phyloP scores from a whole-genome alignment of 2,113 vertebrate genomes.

The Nothobranchius kuhntae region DNA sequence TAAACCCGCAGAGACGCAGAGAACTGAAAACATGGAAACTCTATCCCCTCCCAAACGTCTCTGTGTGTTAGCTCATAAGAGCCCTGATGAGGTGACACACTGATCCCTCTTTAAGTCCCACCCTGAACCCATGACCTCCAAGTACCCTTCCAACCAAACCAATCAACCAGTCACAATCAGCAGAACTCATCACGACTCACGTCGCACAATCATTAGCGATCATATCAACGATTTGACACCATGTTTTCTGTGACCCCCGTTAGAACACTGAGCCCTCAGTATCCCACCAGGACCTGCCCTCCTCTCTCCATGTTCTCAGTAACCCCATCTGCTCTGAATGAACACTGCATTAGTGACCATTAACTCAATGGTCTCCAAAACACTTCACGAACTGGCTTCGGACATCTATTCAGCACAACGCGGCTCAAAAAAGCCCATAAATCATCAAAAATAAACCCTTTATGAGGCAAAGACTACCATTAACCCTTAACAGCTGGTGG shows the following conservation, averaged over 20 bases:
- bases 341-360: slow-evolving; percentile 67
- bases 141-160: slow-evolving; percentile 13
- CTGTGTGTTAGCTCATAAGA: slow-evolving; percentile 24
- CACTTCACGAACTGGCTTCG: slow-evolving; percentile 7
- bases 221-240: slow-evolving; percentile 58
- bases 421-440: not conserved
- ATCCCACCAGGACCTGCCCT: slow-evolving; percentile 34
- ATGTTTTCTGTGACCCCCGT: slow-evolving; percentile 48
- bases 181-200: slow-evolving; percentile 42
- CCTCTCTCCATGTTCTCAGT: slow-evolving; percentile 47
- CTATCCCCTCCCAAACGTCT: slow-evolving; percentile 26
- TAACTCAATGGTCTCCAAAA: slow-evolving; percentile 47
- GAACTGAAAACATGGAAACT: slow-evolving; percentile 37
- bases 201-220: slow-evolving; percentile 41
- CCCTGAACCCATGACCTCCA: slow-evolving; percentile 42
- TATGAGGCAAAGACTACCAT: too few relatives aligned
- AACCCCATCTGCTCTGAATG: slow-evolving; percentile 71
- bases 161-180: slow-evolving; percentile 16
- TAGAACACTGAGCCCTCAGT: slow-evolving; percentile 23
- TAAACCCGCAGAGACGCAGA: slow-evolving; percentile 27
- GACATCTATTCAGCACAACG: slow-evolving; percentile 34
- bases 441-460: slow-evolving; percentile 6
- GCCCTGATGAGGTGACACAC: slow-evolving; percentile 59
- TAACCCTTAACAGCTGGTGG: too few relatives aligned
- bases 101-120: slow-evolving; percentile 51